phyloP scores from a whole-genome alignment of 30 jellyfish, hydroid and myxozoan genomes.

The Hydractinia echinata region DNA sequence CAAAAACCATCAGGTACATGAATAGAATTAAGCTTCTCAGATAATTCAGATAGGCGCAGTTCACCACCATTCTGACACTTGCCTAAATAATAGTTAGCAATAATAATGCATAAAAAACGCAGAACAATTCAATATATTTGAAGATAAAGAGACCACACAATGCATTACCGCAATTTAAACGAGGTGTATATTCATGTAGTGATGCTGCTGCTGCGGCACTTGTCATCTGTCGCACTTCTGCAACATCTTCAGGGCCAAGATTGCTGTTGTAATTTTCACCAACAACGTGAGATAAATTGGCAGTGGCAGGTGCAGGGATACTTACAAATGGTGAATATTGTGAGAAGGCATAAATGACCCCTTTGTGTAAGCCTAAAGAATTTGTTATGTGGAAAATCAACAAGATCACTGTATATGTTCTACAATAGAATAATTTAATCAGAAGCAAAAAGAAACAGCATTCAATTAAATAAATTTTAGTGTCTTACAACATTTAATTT shows the following conservation, averaged over 20 bases:
- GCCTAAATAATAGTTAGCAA: conserved; percentile 30
- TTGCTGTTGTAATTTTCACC: conserved; percentile 67
- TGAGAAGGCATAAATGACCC: conserved; percentile 85
- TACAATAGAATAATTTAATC: no score
- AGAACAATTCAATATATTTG: background rate
- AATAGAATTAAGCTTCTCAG: conserved; percentile 41
- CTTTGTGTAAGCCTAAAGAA: conserved; percentile 26
- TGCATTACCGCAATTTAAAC: background rate
- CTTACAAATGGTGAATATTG: conserved; percentile 86
- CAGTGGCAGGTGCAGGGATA: conserved; percentile 46
- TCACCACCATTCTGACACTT: conserved; percentile 91
- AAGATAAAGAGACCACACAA: background rate
- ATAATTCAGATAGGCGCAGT: conserved; percentile 49
- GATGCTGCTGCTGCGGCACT: conserved; percentile 48
- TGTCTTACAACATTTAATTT: no score
- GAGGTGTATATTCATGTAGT: conserved; percentile 60
- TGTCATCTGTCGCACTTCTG: conserved; percentile 47
- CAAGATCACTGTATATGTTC: no score
- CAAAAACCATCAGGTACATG: conserved; percentile 71
- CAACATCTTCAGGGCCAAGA: conserved; percentile 74
- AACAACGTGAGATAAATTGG: conserved; percentile 17
- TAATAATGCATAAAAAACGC: background rate
- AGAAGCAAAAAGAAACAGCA: no score
- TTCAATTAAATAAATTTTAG: no score
- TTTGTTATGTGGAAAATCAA: no score